phyloP scores from a whole-genome alignment of 2,888 invertebrate species.

The Pristionchus maxplancki region DNA sequence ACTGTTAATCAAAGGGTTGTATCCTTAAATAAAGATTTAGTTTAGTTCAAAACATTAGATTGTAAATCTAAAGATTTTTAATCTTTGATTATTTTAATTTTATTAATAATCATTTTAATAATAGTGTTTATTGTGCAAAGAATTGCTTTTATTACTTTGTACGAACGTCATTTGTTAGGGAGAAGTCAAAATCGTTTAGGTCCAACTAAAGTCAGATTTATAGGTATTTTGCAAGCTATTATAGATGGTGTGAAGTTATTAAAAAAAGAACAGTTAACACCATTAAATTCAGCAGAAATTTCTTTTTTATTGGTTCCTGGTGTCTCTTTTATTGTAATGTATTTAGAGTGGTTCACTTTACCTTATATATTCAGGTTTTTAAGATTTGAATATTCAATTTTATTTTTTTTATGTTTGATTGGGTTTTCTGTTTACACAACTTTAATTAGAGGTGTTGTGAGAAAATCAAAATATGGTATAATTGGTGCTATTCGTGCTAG shows the following conservation, averaged over 20 bases:
- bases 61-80: conserved; percentile 68
- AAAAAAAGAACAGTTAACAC: conserved; percentile 66
- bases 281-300: conserved; percentile 62
- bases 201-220: conserved; percentile 68
- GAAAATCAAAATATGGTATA: conserved; percentile 70
- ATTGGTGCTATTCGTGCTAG: conserved; percentile 70
- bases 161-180: conserved; percentile 68
- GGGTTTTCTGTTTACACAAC: conserved; percentile 66
- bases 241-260: conserved; percentile 70
- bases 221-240: conserved; percentile 68
- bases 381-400: conserved; percentile 64
- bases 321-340: conserved; percentile 65
- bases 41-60: conserved; percentile 67
- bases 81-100: conserved; percentile 59
- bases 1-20: conserved; percentile 69
- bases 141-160: conserved; percentile 71
- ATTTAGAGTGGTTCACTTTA: conserved; percentile 64
- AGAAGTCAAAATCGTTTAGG: conserved; percentile 69
- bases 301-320: conserved; percentile 69
- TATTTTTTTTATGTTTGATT: conserved; percentile 70
- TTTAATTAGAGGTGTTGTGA: conserved; percentile 66
- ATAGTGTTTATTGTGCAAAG: conserved; percentile 66
- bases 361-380: conserved; percentile 65
- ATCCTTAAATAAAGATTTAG: conserved; percentile 60
- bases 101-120: conserved; percentile 60